phyloP scores from a whole-genome alignment of 2,113 vertebrate genomes.

The Scalopus aquaticus region DNA sequence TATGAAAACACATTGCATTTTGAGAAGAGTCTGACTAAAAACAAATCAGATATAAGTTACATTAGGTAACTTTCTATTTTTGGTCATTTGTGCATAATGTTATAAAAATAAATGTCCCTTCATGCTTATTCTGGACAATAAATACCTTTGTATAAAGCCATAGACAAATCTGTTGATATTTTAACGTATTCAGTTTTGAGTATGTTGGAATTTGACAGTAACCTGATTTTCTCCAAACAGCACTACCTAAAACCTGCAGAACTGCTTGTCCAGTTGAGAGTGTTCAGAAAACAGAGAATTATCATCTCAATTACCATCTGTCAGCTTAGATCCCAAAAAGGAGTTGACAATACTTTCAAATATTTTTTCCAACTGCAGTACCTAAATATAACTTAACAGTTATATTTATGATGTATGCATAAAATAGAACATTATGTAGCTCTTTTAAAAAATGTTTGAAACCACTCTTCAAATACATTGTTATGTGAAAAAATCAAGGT shows the following conservation, averaged over 20 bases:
- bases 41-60: neutral
- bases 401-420: neutral
- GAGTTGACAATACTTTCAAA: neutral
- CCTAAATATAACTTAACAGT: neutral
- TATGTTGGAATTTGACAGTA: neutral
- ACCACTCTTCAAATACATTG: neutral
- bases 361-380: neutral
- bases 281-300: neutral
- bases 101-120: neutral
- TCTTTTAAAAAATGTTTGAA: constrained; percentile 1
- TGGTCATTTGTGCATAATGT: neutral
- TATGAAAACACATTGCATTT: neutral
- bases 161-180: neutral
- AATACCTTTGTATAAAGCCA: neutral
- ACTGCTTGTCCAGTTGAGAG: neutral
- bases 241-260: neutral
- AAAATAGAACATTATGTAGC: constrained; percentile 32
- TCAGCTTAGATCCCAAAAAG: neutral
- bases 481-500: neutral
- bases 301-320: neutral
- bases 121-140: neutral
- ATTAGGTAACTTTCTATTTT: neutral
- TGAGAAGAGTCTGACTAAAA: neutral
- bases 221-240: neutral
- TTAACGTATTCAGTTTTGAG: neutral